Evolutionary conservation across 2,113 vertebrate species (phyloP).

Genomic region (Chinchilla lanigera): DNA sequence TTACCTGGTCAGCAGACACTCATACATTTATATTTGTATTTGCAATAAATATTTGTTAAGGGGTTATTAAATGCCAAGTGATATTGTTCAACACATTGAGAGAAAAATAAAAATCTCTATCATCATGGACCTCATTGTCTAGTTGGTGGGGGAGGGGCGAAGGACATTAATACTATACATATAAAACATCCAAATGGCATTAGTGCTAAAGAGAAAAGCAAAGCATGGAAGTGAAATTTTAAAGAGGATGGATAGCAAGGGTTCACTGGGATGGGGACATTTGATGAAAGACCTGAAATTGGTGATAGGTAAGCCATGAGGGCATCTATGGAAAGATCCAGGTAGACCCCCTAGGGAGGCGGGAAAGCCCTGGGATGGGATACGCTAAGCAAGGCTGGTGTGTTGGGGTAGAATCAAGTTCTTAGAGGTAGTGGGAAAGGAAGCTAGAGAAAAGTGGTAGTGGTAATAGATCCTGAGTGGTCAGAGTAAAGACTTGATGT

Average conservation of each 20-base stretch:
- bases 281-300: neutral
- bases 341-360: neutral
- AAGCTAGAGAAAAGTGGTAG: neutral
- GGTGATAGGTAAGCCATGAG: neutral
- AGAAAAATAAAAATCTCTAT: neutral
- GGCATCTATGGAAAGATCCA: neutral
- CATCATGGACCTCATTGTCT: neutral
- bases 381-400: neutral
- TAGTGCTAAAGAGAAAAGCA: neutral
- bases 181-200: neutral
- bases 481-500: neutral
- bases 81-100: neutral
- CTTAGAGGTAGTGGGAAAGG: neutral
- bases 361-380: neutral
- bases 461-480: too few species aligned
- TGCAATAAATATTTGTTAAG: slow-evolving; percentile 18
- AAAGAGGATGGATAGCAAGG: neutral
- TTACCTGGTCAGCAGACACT: neutral
- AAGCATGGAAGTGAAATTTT: neutral
- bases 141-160: neutral
- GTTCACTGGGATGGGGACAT: neutral
- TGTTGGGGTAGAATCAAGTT: neutral
- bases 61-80: neutral
- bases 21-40: neutral
- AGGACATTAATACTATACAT: neutral